A percentile compares a stretch with the other conserved stretches of the same genome.
These are phyloP conservation scores for Trematocara zebra DNA, from an alignment of 2,113 vertebrate genomes.

Conservation along the genomic window DNA sequence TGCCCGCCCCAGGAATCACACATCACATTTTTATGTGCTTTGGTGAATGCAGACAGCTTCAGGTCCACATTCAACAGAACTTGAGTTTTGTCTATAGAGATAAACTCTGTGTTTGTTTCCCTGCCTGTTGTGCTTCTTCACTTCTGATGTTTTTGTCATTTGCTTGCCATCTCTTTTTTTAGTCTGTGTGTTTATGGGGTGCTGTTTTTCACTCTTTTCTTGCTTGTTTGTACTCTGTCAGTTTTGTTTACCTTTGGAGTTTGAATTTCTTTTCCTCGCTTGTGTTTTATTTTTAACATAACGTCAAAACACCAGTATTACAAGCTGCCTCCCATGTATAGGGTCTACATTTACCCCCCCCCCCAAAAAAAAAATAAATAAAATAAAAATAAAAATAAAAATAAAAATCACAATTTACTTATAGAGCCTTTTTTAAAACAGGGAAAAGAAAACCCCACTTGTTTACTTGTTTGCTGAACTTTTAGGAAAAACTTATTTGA, in stretches of 20 bases:
- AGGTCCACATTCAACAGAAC: neutral
- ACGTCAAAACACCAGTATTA: neutral
- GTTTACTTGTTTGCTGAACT: neutral
- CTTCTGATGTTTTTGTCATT: neutral
- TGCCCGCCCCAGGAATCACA: neutral
- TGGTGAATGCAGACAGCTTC: neutral
- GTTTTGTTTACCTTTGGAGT: neutral
- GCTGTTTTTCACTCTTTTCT: neutral
- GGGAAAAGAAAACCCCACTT: rapidly evolving
- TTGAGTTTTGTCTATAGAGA: neutral
- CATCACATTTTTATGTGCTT: neutral
- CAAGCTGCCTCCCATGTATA: neutral
- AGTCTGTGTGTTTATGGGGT: neutral
- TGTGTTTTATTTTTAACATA: neutral
- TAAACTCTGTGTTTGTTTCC: neutral
- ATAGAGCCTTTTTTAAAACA: too few relatives aligned
- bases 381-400: too few relatives aligned
- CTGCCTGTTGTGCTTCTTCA: neutral
- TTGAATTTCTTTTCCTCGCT: neutral
- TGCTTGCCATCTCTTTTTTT: neutral
- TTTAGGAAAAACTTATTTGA: neutral
- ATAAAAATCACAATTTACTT: neutral
- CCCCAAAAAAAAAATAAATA: neutral
- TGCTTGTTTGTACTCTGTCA: neutral
- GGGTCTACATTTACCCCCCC: neutral